Evolutionary conservation across 2,113 vertebrate species (phyloP).

Genomic region (Atrichornis clamosus): DNA sequence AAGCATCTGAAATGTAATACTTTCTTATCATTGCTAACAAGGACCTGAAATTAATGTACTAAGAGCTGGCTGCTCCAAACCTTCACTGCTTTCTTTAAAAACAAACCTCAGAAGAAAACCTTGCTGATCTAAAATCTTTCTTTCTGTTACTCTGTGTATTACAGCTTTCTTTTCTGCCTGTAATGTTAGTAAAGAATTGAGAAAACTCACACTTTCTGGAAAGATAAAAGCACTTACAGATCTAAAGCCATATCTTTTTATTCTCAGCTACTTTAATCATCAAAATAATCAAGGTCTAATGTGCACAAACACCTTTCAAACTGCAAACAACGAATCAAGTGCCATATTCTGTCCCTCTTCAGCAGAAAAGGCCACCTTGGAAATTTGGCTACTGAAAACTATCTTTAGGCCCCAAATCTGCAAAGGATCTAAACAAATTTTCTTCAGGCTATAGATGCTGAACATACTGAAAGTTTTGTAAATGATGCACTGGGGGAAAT

Average conservation of each 20-base stretch:
- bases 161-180: not conserved
- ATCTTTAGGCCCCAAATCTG: not conserved
- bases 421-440: not conserved
- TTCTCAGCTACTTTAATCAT: not conserved
- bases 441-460: not conserved
- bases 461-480: not conserved
- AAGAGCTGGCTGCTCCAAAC: not conserved
- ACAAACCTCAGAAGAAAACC: not conserved
- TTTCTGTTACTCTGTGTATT: not conserved
- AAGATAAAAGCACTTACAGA: not conserved
- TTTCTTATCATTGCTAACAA: not conserved
- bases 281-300: not conserved
- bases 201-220: not conserved
- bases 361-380: not conserved
- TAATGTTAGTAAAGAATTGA: not conserved
- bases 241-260: not conserved
- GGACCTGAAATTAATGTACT: not conserved
- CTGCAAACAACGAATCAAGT: not conserved
- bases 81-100: not conserved
- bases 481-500: not conserved
- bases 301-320: not conserved
- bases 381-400: not conserved
- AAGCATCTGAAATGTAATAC: not conserved
- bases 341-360: not conserved
- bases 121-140: not conserved